Evolutionary conservation across 1,140 invertebrate species (phyloP).

Genomic region (Eulimnadia texana): DNA sequence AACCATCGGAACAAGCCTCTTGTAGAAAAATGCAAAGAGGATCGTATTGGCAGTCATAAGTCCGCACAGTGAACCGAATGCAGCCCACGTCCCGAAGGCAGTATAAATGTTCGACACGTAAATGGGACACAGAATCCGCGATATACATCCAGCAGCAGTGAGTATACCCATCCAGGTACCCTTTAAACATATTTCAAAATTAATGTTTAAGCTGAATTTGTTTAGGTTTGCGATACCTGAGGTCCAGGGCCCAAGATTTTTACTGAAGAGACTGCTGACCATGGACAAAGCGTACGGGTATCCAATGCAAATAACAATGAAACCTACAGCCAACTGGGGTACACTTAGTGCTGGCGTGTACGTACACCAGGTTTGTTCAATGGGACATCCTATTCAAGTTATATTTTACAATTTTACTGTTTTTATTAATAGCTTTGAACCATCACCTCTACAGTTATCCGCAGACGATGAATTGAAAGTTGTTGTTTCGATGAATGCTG

Average conservation of each 20-base stretch:
- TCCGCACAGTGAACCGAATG: not conserved
- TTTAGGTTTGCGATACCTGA: not conserved
- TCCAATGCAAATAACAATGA: not conserved
- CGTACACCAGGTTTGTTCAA: not conserved
- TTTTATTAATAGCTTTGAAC: too few species aligned
- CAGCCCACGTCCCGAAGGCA: not conserved
- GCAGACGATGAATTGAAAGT: not conserved
- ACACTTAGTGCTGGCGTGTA: not conserved
- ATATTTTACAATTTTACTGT: too few species aligned
- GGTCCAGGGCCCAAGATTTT: not conserved
- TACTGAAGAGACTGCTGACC: not conserved
- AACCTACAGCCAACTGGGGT: not conserved
- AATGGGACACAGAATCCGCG: not conserved
- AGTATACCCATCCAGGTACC: not conserved
- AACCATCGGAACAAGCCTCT: not conserved
- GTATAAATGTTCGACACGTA: not conserved
- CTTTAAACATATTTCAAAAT: not conserved
- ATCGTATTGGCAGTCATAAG: not conserved
- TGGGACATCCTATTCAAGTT: not conserved
- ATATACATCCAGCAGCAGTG: not conserved
- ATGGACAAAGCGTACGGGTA: not conserved
- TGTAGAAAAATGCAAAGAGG: not conserved
- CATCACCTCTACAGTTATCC: not conserved
- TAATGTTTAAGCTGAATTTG: not conserved
- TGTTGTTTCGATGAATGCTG: not conserved